Base-by-base conservation (phyloP, 2,888 invertebrate species). In the Gasteruption jaculator region DNA sequence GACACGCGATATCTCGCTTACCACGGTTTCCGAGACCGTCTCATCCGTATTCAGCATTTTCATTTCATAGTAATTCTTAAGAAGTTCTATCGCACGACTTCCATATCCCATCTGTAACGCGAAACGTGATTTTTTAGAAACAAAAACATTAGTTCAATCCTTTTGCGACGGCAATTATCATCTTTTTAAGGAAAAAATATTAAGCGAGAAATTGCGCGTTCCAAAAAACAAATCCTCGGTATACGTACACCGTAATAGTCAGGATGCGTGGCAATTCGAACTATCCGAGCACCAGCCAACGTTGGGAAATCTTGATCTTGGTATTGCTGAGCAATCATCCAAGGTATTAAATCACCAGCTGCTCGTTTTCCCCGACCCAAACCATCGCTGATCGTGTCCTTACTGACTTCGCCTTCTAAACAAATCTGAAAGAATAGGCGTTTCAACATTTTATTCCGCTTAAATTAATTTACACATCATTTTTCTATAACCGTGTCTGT, bases 251-350 rank as follows among this genome's bases (percentile, higher is more conserved):
- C 77, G 71, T 95, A 94, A 70, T 95, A 96, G 53, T 94, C 92
- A 0, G 99, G 97, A 78, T 99, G 96, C 0, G 97, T 96, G 5
- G 99, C 99, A 52, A 99, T 94, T 50, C 99, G 79, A 1, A 99
- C 92, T 47, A 99, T 79, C 48, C 99, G 78, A 1, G 91, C 92
- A 1, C 99, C 99, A 21, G 82, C 76, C 1, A 99, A 74, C 41
- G 85, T 82, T 0, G 95, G 92, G 71, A 99, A 99, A 68, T 95
- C 88, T 46, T 82, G 79, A 69, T 99, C 96, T 38, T 92, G 90
- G 72, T 86, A 95, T 71, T 97, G 95, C 63, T 97, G 96, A 4
- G 93, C 90, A 3, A 99, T 76, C 39, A 95, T 96, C 99, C 99
- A 99, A 0, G 99, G 99, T 54, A 99, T 94, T 8, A 99, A 76